Evolutionary conservation across 2,888 invertebrate genomes (phyloP).

Genomic region (Meiosimyza platycephala): DNA sequence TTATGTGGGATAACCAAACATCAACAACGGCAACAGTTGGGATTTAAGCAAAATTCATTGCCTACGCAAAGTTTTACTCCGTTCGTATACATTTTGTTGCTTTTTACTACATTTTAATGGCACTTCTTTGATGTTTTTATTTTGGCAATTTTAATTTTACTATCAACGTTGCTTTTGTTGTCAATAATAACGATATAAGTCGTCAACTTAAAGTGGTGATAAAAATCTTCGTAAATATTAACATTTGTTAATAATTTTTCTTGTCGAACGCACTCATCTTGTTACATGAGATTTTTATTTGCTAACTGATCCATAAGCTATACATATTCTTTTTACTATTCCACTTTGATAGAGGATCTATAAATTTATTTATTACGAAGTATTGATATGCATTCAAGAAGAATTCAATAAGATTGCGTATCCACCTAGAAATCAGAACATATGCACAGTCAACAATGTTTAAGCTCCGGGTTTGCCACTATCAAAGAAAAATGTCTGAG

Average conservation of each 20-base stretch:
- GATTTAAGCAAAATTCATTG: background rate
- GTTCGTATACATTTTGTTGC: background rate
- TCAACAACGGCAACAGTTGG: background rate
- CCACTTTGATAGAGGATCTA: too few species aligned
- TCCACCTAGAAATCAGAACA: too few species aligned
- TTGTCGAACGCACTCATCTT: too few species aligned
- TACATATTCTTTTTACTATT: too few species aligned
- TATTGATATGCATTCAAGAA: too few species aligned
- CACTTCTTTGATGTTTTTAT: background rate
- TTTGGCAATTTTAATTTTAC: conserved; percentile 14
- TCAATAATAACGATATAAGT: background rate
- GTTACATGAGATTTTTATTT: too few species aligned
- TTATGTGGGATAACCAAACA: background rate
- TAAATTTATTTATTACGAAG: too few species aligned
- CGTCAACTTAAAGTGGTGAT: background rate
- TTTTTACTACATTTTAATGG: background rate
- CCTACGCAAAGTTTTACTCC: background rate
- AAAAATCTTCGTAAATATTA: background rate
- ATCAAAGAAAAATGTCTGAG: too few species aligned
- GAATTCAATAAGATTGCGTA: too few species aligned
- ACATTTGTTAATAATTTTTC: background rate
- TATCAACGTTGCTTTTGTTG: background rate
- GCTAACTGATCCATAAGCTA: too few species aligned
- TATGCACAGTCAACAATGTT: too few species aligned
- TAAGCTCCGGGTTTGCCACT: too few species aligned